Evolutionary conservation across 2,888 invertebrate genomes (phyloP).

Genomic region (Agriopis leucophaearia): DNA sequence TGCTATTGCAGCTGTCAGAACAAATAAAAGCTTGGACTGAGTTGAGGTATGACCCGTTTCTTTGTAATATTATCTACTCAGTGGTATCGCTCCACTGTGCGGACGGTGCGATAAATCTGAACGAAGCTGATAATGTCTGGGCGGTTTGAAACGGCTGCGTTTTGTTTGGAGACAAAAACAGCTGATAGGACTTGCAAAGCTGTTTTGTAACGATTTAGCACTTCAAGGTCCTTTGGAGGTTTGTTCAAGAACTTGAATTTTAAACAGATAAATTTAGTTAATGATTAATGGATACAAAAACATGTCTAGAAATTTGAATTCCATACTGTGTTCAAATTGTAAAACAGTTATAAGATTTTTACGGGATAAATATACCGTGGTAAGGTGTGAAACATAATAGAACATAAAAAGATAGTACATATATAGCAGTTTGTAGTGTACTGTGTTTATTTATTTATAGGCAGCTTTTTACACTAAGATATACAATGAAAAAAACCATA

Average conservation of each 20-base stretch:
- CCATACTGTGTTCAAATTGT: background rate
- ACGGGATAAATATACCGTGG: too few species aligned
- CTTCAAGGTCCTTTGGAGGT: slow-evolving; percentile 12
- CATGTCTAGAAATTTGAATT: background rate
- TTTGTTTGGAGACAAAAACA: slow-evolving; percentile 27
- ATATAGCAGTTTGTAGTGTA: too few species aligned
- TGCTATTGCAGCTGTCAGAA: too few species aligned
- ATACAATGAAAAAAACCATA: too few species aligned
- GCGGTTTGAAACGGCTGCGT: slow-evolving; percentile 24
- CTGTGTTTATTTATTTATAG: too few species aligned
- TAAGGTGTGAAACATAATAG: too few species aligned
- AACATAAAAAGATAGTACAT: too few species aligned
- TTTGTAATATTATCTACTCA: background rate
- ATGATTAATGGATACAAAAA: background rate
- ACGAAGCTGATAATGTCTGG: slow-evolving; percentile 34
- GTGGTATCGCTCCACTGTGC: slow-evolving; percentile 18
- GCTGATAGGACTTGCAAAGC: slow-evolving; percentile 17
- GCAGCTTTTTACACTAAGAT: too few species aligned
- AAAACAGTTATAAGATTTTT: background rate
- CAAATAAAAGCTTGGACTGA: too few species aligned
- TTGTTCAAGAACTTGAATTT: slow-evolving; percentile 3
- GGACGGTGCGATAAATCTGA: slow-evolving; percentile 35
- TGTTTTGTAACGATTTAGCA: slow-evolving; percentile 15
- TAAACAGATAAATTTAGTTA: slow-evolving; percentile 2
- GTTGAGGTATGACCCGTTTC: background rate